Conservation (phyloP, 2,888 invertebrate species). For the Athrips mouffetella region DNA sequence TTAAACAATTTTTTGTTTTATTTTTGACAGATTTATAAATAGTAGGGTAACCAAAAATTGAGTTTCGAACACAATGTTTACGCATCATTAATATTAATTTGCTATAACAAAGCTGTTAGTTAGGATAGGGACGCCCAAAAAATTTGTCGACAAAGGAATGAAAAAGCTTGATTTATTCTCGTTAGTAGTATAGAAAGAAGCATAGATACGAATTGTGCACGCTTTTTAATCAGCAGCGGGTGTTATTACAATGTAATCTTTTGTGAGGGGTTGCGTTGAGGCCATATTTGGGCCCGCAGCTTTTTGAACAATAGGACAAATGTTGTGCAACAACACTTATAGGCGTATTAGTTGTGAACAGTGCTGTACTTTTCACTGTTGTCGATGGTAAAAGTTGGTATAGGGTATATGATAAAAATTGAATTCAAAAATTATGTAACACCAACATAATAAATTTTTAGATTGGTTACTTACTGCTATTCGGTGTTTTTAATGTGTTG, state of each 20-base stretch:
- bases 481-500: too few relatives aligned
- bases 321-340: constrained; percentile 68
- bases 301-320: constrained; percentile 54
- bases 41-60: background rate
- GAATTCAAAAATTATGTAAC: too few relatives aligned
- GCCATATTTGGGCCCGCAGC: constrained; percentile 43
- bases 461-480: too few relatives aligned
- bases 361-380: too few relatives aligned
- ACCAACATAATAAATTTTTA: too few relatives aligned
- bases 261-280: constrained; percentile 49
- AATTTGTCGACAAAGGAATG: constrained; percentile 46
- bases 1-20: constrained; percentile 37
- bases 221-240: constrained; percentile 58
- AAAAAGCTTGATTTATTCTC: constrained; percentile 53
- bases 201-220: constrained; percentile 36
- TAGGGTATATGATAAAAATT: too few relatives aligned
- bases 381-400: too few relatives aligned
- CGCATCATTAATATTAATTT: constrained; percentile 38
- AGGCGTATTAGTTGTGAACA: constrained; percentile 40
- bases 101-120: constrained; percentile 8
- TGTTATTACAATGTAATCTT: constrained; percentile 63
- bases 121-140: constrained; percentile 37
- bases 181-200: constrained; percentile 40
- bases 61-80: constrained; percentile 20
- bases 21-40: constrained; percentile 21